These are phyloP conservation scores for Sternarchorhynchus goeldii DNA, from an alignment of 2,797 vertebrate species.

Conservation along the genomic window DNA sequence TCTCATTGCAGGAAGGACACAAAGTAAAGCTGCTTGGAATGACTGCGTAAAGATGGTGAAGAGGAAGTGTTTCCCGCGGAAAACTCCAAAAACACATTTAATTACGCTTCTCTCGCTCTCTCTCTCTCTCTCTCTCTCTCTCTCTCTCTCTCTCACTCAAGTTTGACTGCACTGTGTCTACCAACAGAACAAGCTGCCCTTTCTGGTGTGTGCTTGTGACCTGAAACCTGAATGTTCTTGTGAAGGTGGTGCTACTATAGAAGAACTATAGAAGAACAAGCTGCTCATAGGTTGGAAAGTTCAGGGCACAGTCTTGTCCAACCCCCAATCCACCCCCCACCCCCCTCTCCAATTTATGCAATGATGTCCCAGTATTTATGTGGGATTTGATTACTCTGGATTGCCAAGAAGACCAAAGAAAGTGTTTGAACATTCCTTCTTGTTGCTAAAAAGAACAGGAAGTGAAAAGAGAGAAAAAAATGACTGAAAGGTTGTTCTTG, in stretches of 20 bases:
- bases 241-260: slow-evolving; percentile 25
- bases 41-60: slow-evolving; percentile 18
- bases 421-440: slow-evolving; percentile 24
- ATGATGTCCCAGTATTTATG: slow-evolving; percentile 1
- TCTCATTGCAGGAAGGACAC: slow-evolving; percentile 39
- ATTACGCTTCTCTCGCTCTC: not conserved
- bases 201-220: slow-evolving; percentile 23
- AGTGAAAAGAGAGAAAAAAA: slow-evolving; percentile 13
- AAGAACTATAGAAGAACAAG: slow-evolving; percentile 42
- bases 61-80: slow-evolving; percentile 48
- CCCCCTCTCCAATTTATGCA: slow-evolving; percentile 35
- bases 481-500: not conserved
- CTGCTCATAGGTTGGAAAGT: slow-evolving; percentile 38
- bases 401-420: slow-evolving; percentile 29
- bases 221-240: slow-evolving; percentile 21
- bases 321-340: too few relatives aligned
- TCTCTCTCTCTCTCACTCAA: slow-evolving; percentile 24
- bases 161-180: slow-evolving; percentile 31
- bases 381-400: slow-evolving; percentile 26
- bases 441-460: slow-evolving; percentile 10
- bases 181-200: slow-evolving; percentile 11
- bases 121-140: slow-evolving; percentile 12
- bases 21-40: slow-evolving; percentile 7
- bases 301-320: slow-evolving; percentile 1
- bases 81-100: slow-evolving; percentile 34